phyloP scores from a whole-genome alignment of 2,113 vertebrate species.

The Paratilapia polleni region DNA sequence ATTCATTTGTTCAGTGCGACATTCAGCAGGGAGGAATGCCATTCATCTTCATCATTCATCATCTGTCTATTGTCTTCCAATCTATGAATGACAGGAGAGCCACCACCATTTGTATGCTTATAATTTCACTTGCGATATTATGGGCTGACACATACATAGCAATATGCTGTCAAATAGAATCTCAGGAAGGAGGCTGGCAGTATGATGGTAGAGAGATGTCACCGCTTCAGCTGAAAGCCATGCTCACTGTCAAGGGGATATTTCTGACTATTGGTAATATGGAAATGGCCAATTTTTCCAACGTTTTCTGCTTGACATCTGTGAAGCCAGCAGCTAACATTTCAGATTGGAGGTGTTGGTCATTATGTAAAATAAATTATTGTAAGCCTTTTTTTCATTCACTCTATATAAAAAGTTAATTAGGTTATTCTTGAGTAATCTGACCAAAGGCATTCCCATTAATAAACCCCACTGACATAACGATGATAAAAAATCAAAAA shows the following conservation, averaged over 20 bases:
- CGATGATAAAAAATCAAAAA: neutral
- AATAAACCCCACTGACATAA: neutral
- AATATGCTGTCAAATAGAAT: constrained; percentile 30
- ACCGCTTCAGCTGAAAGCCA: neutral
- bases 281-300: constrained; percentile 1
- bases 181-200: neutral
- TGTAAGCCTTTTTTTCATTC: neutral
- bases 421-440: neutral
- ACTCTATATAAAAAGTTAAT: neutral
- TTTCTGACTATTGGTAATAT: neutral
- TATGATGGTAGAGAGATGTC: neutral
- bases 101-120: constrained; percentile 27
- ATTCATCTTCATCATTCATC: constrained; percentile 72
- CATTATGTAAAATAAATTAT: neutral
- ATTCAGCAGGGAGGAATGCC: constrained; percentile 36
- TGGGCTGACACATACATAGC: constrained; percentile 25
- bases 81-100: constrained; percentile 52
- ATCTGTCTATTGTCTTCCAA: constrained; percentile 66
- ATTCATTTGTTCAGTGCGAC: constrained; percentile 71
- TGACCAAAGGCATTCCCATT: neutral
- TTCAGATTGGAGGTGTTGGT: no score
- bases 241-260: neutral
- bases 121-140: constrained; percentile 30
- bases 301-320: neutral
- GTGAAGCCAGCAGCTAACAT: neutral